phyloP scores from a whole-genome alignment of 2,888 invertebrate species.

The Arge pagana region DNA sequence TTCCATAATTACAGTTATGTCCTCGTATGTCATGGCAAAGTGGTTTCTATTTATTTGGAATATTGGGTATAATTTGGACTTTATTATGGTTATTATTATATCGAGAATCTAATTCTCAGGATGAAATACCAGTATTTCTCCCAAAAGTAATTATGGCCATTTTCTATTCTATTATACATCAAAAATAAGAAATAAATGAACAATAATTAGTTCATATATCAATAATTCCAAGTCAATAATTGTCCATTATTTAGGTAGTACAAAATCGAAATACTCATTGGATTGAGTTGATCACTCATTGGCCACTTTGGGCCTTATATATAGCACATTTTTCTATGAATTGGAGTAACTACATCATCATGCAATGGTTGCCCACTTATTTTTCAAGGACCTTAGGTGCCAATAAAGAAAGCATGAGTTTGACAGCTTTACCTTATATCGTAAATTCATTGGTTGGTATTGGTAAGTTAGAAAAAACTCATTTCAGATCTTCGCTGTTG shows the following conservation, averaged over 20 bases:
- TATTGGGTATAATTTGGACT: conserved; percentile 71
- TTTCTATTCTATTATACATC: conserved; percentile 1
- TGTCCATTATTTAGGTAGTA: conserved; percentile 55
- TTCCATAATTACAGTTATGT: conserved; percentile 61
- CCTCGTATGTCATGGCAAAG: conserved; percentile 71
- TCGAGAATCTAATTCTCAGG: conserved; percentile 62
- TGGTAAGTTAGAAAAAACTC: conserved; percentile 63
- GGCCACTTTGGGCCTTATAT: conserved; percentile 76
- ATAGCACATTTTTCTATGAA: conserved; percentile 80
- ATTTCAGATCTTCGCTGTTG: conserved; percentile 10
- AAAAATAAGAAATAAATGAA: not conserved
- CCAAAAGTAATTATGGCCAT: conserved; percentile 58
- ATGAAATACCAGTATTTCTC: conserved; percentile 64
- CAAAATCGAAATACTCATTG: conserved; percentile 64
- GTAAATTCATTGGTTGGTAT: conserved; percentile 74
- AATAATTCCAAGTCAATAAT: conserved; percentile 15
- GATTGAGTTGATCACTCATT: conserved; percentile 69
- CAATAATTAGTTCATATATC: not conserved
- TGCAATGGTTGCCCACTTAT: conserved; percentile 81
- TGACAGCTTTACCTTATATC: conserved; percentile 75
- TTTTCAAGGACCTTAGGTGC: conserved; percentile 68
- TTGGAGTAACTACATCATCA: conserved; percentile 79
- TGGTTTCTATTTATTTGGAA: conserved; percentile 72
- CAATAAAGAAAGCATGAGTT: conserved; percentile 70
- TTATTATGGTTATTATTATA: conserved; percentile 68